phyloP scores from a whole-genome alignment of 2,113 vertebrate genomes.

The Prinia subflava region DNA sequence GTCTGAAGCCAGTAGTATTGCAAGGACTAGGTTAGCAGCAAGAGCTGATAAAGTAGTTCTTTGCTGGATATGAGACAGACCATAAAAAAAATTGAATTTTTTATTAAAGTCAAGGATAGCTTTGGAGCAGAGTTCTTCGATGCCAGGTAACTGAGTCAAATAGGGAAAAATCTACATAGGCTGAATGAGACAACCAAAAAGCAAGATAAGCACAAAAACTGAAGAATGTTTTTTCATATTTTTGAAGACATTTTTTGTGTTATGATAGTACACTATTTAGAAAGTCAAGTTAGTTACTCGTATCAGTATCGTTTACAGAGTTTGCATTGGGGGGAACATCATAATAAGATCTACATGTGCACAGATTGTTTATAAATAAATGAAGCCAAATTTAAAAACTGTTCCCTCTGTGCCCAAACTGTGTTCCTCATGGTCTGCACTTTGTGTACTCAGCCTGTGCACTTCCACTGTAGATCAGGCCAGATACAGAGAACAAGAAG shows the following conservation, averaged over 20 bases:
- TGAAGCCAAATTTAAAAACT: neutral
- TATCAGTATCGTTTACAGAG: neutral
- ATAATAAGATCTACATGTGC: neutral
- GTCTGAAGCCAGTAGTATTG: neutral
- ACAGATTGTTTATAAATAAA: neutral
- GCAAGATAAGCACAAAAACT: neutral
- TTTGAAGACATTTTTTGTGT: neutral
- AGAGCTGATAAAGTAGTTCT: neutral
- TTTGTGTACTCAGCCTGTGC: neutral
- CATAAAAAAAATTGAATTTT: neutral
- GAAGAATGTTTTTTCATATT: neutral
- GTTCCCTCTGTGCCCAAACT: neutral
- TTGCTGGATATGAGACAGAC: neutral
- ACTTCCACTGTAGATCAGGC: neutral
- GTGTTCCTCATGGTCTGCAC: neutral
- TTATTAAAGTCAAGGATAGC: neutral
- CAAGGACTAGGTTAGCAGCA: neutral
- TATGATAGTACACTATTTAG: neutral
- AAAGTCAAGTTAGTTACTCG: neutral
- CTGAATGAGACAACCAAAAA: neutral
- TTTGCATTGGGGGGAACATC: neutral
- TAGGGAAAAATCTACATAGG: neutral
- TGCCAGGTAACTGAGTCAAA: neutral
- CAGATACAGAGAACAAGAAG: neutral
- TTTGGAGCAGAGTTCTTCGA: neutral